Evolutionary conservation across 2,797 vertebrate genomes (phyloP).

Genomic region (Pogonophryne albipinna): DNA sequence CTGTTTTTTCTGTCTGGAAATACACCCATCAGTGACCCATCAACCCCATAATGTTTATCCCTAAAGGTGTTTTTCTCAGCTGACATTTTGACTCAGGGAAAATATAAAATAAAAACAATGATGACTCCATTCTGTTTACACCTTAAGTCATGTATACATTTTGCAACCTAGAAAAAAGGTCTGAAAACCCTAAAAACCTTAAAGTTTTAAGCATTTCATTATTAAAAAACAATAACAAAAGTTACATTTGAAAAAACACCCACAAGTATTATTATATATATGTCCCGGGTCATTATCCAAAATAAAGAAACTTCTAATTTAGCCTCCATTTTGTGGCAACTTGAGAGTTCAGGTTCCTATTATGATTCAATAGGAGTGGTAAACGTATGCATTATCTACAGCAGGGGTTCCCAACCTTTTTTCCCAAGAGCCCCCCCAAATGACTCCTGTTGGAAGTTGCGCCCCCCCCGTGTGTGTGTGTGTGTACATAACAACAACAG

Average conservation of each 20-base stretch:
- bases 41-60: conserved; percentile 23
- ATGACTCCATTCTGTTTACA: conserved; percentile 18
- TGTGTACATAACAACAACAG: too few relatives aligned
- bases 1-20: conserved; percentile 18
- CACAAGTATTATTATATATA: neutral
- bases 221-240: neutral
- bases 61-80: conserved; percentile 16
- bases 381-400: neutral
- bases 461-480: too few relatives aligned
- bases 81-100: conserved; percentile 29
- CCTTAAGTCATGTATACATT: neutral
- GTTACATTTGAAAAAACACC: neutral
- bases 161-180: too few relatives aligned
- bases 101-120: conserved; percentile 14
- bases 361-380: conserved; percentile 6
- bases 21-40: conserved; percentile 38
- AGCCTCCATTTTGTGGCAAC: neutral
- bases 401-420: too few relatives aligned
- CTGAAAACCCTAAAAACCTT: too few relatives aligned
- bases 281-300: too few relatives aligned
- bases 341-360: neutral
- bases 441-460: too few relatives aligned
- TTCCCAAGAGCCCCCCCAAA: too few relatives aligned
- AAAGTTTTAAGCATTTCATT: conserved; percentile 6
- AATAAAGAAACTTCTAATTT: neutral